Percentiles rank a stretch among this genome's conserved stretches.
Evolutionary conservation across 2,797 vertebrate genomes (phyloP).

Genomic region (Pipistrellus pygmaeus): DNA sequence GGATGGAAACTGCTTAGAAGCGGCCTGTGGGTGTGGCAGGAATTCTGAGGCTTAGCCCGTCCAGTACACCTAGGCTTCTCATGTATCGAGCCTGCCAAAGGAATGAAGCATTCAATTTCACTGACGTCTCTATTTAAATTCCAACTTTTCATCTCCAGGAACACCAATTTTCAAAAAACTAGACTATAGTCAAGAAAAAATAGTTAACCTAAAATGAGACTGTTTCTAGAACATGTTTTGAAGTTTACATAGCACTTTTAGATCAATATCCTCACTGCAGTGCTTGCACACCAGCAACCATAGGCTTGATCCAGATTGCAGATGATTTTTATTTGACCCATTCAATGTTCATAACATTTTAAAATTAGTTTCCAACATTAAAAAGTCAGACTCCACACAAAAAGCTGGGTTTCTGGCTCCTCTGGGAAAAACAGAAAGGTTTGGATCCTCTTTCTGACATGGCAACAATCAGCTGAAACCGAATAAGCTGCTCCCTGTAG

Average conservation of each 20-base stretch:
- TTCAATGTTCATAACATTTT: conserved; percentile 57
- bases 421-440: background rate
- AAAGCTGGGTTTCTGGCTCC: conserved; percentile 45
- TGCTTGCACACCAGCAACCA: conserved; percentile 48
- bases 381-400: conserved; percentile 65
- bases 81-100: conserved; percentile 79
- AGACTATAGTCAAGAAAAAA: conserved; percentile 52
- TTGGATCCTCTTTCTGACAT: background rate
- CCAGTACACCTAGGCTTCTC: conserved; percentile 80
- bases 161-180: conserved; percentile 64
- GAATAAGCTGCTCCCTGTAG: background rate
- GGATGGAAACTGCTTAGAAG: conserved; percentile 77
- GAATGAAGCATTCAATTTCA: conserved; percentile 77
- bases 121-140: conserved; percentile 79
- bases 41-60: conserved; percentile 78
- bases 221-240: conserved; percentile 62
- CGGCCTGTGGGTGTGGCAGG: conserved; percentile 74
- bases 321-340: conserved; percentile 72
- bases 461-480: conserved; percentile 12
- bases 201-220: conserved; percentile 71
- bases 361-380: conserved; percentile 60
- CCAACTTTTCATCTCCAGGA: conserved; percentile 76
- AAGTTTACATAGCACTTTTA: conserved; percentile 63
- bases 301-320: conserved; percentile 14
- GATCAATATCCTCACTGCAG: conserved; percentile 50